Conservation (phyloP, 2,113 vertebrate genomes). For the Protomyctophum bolini region DNA sequence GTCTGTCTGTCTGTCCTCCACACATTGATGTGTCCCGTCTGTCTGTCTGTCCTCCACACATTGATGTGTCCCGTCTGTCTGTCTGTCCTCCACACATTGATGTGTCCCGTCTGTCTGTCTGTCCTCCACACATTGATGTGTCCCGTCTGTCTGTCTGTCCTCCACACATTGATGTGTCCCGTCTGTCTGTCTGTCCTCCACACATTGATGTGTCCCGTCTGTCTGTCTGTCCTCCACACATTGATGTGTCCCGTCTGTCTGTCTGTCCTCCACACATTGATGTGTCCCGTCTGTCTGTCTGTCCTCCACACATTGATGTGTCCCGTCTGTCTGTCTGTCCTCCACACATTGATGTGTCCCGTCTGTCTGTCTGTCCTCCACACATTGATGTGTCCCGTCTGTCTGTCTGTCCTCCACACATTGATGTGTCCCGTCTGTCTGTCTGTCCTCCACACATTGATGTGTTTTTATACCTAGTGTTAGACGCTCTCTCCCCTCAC, state of each 20-base stretch:
- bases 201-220: constrained; percentile 24
- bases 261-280: constrained; percentile 22
- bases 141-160: too few relatives aligned
- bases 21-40: constrained; percentile 24
- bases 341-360: constrained; percentile 27
- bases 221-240: constrained; percentile 19
- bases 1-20: constrained; percentile 16
- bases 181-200: constrained; percentile 16
- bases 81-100: constrained; percentile 22
- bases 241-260: too few relatives aligned
- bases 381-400: constrained; percentile 24
- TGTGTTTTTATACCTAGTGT: too few relatives aligned
- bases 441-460: constrained; percentile 10
- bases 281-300: too few relatives aligned
- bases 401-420: constrained; percentile 19
- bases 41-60: constrained; percentile 19
- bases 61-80: too few relatives aligned
- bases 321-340: too few relatives aligned
- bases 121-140: constrained; percentile 20
- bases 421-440: too few relatives aligned
- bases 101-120: too few relatives aligned
- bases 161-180: constrained; percentile 27
- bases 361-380: constrained; percentile 16
- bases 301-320: constrained; percentile 20
- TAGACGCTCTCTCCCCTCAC: too few relatives aligned